A percentile compares a stretch with the other conserved stretches of the same genome.
Evolutionary conservation across 2,113 vertebrate genomes (phyloP).

Genomic region (Nibea coibor): DNA sequence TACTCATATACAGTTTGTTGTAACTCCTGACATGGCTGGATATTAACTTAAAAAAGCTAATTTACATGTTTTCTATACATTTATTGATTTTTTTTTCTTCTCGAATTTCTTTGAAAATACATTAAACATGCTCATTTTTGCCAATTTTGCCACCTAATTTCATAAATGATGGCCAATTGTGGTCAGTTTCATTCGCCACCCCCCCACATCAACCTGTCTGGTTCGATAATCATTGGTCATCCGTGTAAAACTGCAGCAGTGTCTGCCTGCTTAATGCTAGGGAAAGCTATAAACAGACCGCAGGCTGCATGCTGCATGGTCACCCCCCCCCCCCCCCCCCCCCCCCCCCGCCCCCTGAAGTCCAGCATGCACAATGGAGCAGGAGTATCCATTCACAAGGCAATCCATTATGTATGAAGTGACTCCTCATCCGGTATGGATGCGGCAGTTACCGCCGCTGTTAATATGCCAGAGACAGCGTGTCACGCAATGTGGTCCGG

Average conservation of each 20-base stretch:
- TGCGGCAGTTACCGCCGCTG: neutral
- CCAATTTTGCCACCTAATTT: too few relatives aligned
- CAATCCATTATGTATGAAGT: slow-evolving; percentile 55
- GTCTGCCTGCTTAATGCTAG: slow-evolving; percentile 32
- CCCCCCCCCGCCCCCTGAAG: slow-evolving; percentile 3
- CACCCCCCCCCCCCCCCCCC: slow-evolving; percentile 1
- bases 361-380: slow-evolving; percentile 1
- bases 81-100: too few relatives aligned
- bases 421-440: neutral
- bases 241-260: neutral
- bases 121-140: too few relatives aligned
- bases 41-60: neutral
- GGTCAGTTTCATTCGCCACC: slow-evolving; percentile 26
- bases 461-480: slow-evolving; percentile 43
- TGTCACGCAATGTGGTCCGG: slow-evolving; percentile 33
- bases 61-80: too few relatives aligned
- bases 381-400: slow-evolving; percentile 4
- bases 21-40: neutral
- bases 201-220: slow-evolving; percentile 15
- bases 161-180: too few relatives aligned
- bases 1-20: neutral
- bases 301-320: neutral
- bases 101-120: too few relatives aligned
- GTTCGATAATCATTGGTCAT: slow-evolving; percentile 39
- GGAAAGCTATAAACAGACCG: slow-evolving; percentile 30